These are phyloP conservation scores for Rhadina sibilatrix DNA, from an alignment of 2,113 vertebrate genomes.

Conservation along the genomic window DNA sequence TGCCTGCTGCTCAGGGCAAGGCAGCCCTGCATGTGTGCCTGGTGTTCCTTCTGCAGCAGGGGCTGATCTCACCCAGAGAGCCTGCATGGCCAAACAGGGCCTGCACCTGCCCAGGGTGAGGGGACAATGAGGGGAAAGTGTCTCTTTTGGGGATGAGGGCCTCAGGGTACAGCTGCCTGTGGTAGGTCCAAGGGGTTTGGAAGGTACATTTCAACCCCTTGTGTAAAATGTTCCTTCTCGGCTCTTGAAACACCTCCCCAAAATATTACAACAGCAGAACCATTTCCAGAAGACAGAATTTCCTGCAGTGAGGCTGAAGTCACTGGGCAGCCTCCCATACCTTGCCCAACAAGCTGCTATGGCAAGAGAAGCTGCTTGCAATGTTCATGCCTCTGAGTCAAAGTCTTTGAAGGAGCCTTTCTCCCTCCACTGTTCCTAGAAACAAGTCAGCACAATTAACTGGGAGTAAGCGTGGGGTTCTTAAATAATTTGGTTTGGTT, in stretches of 20 bases:
- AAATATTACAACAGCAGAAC: background rate
- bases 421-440: background rate
- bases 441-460: background rate
- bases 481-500: background rate
- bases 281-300: background rate
- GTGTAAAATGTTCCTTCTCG: background rate
- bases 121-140: background rate
- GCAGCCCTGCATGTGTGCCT: background rate
- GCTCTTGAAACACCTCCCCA: background rate
- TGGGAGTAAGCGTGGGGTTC: background rate
- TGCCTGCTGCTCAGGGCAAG: background rate
- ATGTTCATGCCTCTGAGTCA: background rate
- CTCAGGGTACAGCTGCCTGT: background rate
- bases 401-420: background rate
- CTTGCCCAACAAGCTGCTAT: background rate
- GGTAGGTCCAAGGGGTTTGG: background rate
- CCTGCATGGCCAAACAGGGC: background rate
- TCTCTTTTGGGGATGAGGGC: background rate
- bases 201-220: background rate
- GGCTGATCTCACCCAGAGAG: background rate
- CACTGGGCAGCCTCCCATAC: background rate
- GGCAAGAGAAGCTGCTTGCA: background rate
- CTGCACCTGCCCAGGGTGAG: fast-evolving
- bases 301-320: background rate
- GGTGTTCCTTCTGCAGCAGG: fast-evolving